These are phyloP conservation scores for Drosophila saltans DNA, from an alignment of 1,140 invertebrate species.

Conservation along the genomic window DNA sequence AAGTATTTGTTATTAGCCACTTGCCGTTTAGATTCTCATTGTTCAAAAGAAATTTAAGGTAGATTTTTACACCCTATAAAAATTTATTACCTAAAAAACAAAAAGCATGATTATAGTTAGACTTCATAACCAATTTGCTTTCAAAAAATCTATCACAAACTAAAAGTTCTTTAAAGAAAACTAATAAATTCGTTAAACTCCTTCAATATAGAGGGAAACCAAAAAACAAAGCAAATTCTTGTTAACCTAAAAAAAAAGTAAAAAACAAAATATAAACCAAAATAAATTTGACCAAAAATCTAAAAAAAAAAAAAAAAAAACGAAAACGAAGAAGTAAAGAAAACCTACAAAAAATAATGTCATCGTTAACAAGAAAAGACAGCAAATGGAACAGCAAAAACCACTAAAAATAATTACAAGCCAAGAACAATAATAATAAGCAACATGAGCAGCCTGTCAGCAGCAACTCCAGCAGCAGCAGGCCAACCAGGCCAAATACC, in stretches of 20 bases:
- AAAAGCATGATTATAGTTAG: no score
- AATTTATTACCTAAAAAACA: no score
- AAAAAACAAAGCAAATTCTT: conserved; percentile 27
- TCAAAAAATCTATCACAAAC: no score
- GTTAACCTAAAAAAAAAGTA: conserved; percentile 16
- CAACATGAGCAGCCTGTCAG: conserved; percentile 79
- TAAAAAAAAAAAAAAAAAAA: conserved; percentile 29
- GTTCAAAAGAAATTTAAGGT: no score
- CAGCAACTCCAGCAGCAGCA: conserved; percentile 23
- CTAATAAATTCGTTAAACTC: neutral
- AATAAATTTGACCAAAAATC: conserved; percentile 18
- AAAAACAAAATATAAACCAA: conserved; percentile 9
- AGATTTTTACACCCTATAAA: no score
- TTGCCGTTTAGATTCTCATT: no score
- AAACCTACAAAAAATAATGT: conserved; percentile 43
- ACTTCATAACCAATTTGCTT: no score
- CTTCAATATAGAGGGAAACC: neutral
- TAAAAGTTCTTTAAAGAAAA: no score
- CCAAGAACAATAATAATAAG: conserved; percentile 75
- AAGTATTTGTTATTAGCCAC: no score
- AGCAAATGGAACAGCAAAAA: conserved; percentile 35
- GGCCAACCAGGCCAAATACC: conserved; percentile 20
- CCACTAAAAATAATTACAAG: conserved; percentile 75
- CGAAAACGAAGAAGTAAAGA: conserved; percentile 14
- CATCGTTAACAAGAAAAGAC: conserved; percentile 61